A percentile compares a stretch with the other conserved stretches of the same genome.
These are phyloP conservation scores for Cryptoblepharus egeriae DNA, from an alignment of 2,797 vertebrate genomes.

Conservation along the genomic window DNA sequence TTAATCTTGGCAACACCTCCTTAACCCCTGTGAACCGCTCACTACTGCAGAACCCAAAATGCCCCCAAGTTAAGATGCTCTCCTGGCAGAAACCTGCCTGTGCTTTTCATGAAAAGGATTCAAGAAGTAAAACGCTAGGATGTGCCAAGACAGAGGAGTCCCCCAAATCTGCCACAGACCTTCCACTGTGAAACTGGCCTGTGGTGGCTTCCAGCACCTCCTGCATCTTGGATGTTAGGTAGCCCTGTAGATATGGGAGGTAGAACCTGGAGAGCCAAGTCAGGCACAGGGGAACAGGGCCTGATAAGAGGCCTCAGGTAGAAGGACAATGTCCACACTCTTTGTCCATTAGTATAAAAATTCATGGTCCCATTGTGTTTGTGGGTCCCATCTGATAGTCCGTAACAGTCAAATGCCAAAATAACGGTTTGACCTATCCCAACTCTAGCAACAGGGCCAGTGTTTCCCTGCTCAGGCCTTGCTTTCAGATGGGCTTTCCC, in stretches of 20 bases:
- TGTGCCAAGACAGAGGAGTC: slow-evolving; percentile 30
- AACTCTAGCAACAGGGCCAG: slow-evolving; percentile 20
- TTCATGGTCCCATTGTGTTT: slow-evolving; percentile 16
- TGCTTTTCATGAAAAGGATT: slow-evolving; percentile 26
- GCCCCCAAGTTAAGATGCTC: neutral
- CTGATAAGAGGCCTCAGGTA: slow-evolving; percentile 1
- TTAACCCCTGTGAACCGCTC: neutral
- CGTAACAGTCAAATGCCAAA: slow-evolving; percentile 28
- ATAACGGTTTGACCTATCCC: slow-evolving; percentile 16
- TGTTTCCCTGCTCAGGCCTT: slow-evolving; percentile 84
- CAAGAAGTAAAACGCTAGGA: neutral
- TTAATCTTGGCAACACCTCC: neutral
- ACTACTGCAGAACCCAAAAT: neutral
- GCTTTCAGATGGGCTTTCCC: slow-evolving; percentile 87
- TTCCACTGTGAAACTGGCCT: neutral
- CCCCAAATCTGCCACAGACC: neutral
- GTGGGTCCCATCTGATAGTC: slow-evolving; percentile 15
- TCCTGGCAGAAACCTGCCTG: slow-evolving; percentile 5
- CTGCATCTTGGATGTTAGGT: neutral
- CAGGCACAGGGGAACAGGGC: neutral
- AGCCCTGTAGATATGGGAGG: slow-evolving; percentile 14
- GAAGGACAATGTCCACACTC: neutral
- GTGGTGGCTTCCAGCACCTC: neutral
- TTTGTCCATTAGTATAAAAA: slow-evolving; percentile 9
- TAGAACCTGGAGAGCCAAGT: slow-evolving; percentile 10